Evolutionary conservation across 2,888 invertebrate species (phyloP).

Genomic region (Drosophila mayaguana): DNA sequence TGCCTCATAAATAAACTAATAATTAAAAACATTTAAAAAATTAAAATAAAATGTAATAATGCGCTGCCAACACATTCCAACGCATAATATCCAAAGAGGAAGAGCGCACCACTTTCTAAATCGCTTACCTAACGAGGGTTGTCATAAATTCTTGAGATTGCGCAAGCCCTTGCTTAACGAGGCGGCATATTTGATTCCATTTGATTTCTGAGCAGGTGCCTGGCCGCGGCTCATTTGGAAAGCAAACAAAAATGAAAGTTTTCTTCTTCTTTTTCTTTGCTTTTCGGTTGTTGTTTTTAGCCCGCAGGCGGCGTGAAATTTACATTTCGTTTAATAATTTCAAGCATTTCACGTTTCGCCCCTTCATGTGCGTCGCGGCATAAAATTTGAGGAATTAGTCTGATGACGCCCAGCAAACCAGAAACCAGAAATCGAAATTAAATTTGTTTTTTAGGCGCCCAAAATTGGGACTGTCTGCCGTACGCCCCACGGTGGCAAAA

Average conservation of each 20-base stretch:
- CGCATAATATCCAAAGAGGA: not conserved
- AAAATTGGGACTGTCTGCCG: conserved; percentile 38
- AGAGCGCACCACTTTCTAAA: conserved; percentile 21
- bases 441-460: conserved; percentile 25
- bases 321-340: conserved; percentile 78
- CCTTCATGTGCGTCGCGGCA: conserved; percentile 54
- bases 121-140: conserved; percentile 23
- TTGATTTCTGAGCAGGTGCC: conserved; percentile 47
- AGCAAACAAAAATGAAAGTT: conserved; percentile 77
- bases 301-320: conserved; percentile 56
- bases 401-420: conserved; percentile 25
- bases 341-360: conserved; percentile 64
- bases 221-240: conserved; percentile 58
- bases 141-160: conserved; percentile 72
- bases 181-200: conserved; percentile 53
- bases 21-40: not conserved
- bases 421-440: conserved; percentile 22
- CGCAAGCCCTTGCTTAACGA: conserved; percentile 59
- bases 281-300: not conserved
- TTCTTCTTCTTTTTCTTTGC: conserved; percentile 14
- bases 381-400: conserved; percentile 72
- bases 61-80: conserved; percentile 2
- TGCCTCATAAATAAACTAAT: conserved; percentile 4
- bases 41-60: not conserved
- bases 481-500: conserved; percentile 25